Evolutionary conservation across 2,888 invertebrate genomes (phyloP).

Genomic region (Eupithecia insigniata): DNA sequence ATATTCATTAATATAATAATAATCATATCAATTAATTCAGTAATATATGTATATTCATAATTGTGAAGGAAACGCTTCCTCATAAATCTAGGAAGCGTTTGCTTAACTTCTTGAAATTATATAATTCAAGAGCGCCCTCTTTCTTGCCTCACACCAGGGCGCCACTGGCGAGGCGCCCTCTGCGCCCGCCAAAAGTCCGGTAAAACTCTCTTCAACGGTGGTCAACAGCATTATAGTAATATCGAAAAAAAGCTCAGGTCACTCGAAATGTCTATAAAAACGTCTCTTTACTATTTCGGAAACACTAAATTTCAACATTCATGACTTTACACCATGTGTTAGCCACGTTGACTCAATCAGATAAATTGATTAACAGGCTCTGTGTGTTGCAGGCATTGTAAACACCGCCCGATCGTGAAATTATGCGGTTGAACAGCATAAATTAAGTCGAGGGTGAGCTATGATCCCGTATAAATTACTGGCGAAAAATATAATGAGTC

Average conservation of each 20-base stretch:
- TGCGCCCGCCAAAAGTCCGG: too few species aligned
- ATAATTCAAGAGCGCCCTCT: neutral
- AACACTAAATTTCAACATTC: neutral
- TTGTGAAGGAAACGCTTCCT: too few species aligned
- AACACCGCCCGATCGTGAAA: conserved; percentile 47
- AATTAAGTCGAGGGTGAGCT: conserved; percentile 16
- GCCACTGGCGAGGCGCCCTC: too few species aligned
- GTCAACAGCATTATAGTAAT: too few species aligned
- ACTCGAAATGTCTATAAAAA: neutral
- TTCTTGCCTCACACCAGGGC: neutral
- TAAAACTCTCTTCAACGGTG: too few species aligned
- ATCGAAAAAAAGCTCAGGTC: too few species aligned
- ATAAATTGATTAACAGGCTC: conserved; percentile 48
- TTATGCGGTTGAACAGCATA: conserved; percentile 21
- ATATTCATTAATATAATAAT: too few species aligned
- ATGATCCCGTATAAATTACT: conserved; percentile 8
- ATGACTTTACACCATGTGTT: conserved; percentile 19
- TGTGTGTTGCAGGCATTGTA: conserved; percentile 38
- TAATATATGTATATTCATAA: too few species aligned
- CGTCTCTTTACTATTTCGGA: neutral
- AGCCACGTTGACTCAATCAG: conserved; percentile 25
- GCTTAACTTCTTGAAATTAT: neutral
- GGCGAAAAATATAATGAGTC: conserved; percentile 12
- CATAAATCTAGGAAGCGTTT: neutral
- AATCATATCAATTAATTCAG: too few species aligned